A percentile compares a stretch with the other conserved stretches of the same genome.
These are phyloP conservation scores for Stylophora pistillata DNA, from an alignment of 64 coral and sea anemone genomes.

Conservation along the genomic window DNA sequence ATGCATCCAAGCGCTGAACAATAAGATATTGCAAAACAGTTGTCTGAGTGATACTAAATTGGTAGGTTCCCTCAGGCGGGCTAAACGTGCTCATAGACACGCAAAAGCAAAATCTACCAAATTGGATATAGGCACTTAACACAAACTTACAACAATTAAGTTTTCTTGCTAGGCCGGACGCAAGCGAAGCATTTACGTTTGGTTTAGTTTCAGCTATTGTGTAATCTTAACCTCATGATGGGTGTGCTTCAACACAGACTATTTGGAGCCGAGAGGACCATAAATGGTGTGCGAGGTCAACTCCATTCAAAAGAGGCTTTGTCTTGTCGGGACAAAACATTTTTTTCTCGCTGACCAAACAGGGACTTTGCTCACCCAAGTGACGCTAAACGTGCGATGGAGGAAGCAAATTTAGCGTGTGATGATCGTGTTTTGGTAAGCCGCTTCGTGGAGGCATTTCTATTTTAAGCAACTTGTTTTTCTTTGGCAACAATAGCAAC, in stretches of 20 bases:
- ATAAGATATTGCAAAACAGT: not conserved
- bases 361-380: not conserved
- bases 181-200: not conserved
- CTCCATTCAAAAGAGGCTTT: not conserved
- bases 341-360: not conserved
- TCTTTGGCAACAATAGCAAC: not conserved
- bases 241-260: conserved; percentile 24
- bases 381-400: not conserved
- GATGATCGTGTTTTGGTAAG: not conserved
- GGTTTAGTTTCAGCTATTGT: conserved; percentile 18
- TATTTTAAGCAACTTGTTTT: not conserved
- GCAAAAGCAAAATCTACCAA: not conserved
- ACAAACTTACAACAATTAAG: not conserved
- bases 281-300: not conserved
- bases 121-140: not conserved
- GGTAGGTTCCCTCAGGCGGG: not conserved
- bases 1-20: not conserved
- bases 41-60: not conserved
- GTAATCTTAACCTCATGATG: not conserved
- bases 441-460: not conserved
- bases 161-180: not conserved
- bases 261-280: conserved; percentile 7
- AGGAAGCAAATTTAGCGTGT: not conserved
- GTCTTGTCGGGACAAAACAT: not conserved
- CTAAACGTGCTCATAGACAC: not conserved